phyloP scores from a whole-genome alignment of 2,113 vertebrate species.

The Podocnemis expansa region DNA sequence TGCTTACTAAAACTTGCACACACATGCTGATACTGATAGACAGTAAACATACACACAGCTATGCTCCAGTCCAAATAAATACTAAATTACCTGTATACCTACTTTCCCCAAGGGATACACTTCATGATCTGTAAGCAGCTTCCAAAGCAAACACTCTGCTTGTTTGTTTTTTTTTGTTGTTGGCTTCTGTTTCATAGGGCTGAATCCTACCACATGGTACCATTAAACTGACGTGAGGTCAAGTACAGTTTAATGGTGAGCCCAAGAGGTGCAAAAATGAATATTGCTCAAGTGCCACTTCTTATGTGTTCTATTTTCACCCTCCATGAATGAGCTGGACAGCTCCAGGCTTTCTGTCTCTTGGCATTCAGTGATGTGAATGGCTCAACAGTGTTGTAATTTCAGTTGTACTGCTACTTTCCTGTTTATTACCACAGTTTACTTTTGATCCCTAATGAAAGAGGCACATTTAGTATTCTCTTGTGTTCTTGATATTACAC shows the following conservation, averaged over 20 bases:
- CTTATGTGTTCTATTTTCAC: conserved; percentile 35
- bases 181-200: not conserved
- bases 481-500: conserved; percentile 31
- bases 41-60: not conserved
- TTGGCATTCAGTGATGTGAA: not conserved
- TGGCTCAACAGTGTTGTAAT: not conserved
- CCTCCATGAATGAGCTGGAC: not conserved
- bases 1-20: rapidly evolving
- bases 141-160: not conserved
- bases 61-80: not conserved
- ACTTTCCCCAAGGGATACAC: not conserved
- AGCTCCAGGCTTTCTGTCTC: rapidly evolving
- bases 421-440: conserved; percentile 53
- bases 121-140: not conserved
- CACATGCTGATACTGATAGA: not conserved
- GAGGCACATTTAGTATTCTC: conserved; percentile 56
- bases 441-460: conserved; percentile 60
- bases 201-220: not conserved
- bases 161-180: too few relatives aligned
- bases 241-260: not conserved
- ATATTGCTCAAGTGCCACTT: not conserved
- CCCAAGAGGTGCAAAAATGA: not conserved
- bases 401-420: conserved; percentile 19
- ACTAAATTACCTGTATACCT: not conserved
- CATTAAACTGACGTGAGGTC: not conserved